A percentile compares a stretch with the other conserved stretches of the same genome.
Conservation (phyloP, 2,113 vertebrate genomes). For the Centropus unirufus region DNA sequence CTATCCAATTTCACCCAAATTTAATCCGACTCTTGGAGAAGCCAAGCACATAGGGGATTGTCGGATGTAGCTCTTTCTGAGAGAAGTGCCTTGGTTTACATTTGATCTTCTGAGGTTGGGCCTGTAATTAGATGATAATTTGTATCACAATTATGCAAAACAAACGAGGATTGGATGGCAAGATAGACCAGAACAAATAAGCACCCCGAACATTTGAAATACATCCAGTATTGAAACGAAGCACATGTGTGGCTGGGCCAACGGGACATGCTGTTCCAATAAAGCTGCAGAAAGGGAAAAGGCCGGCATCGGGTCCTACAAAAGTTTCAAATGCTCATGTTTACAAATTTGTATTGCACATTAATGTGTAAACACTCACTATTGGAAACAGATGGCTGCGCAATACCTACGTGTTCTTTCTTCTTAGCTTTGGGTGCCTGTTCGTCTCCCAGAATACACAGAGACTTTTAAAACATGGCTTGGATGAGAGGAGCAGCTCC, state of each 20-base stretch:
- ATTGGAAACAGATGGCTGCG: constrained; percentile 72
- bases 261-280: constrained; percentile 77
- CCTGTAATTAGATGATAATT: constrained; percentile 78
- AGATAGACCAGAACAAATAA: constrained; percentile 69
- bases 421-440: neutral
- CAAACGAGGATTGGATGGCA: constrained; percentile 67
- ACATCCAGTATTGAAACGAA: constrained; percentile 55
- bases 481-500: neutral
- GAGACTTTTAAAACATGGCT: neutral
- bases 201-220: constrained; percentile 67
- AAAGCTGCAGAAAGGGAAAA: constrained; percentile 68
- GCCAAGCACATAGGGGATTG: neutral
- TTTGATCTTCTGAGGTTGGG: constrained; percentile 65
- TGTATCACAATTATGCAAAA: constrained; percentile 74
- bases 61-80: neutral
- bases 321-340: constrained; percentile 73
- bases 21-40: constrained; percentile 2
- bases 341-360: constrained; percentile 82
- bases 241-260: constrained; percentile 43
- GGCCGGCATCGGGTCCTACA: constrained; percentile 57
- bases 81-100: constrained; percentile 18
- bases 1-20: constrained; percentile 45
- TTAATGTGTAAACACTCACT: constrained; percentile 74
- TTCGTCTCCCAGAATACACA: constrained; percentile 3
- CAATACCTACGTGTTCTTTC: constrained; percentile 9